Conservation (phyloP, 2,113 vertebrate genomes). For the Callorhinus ursinus region DNA sequence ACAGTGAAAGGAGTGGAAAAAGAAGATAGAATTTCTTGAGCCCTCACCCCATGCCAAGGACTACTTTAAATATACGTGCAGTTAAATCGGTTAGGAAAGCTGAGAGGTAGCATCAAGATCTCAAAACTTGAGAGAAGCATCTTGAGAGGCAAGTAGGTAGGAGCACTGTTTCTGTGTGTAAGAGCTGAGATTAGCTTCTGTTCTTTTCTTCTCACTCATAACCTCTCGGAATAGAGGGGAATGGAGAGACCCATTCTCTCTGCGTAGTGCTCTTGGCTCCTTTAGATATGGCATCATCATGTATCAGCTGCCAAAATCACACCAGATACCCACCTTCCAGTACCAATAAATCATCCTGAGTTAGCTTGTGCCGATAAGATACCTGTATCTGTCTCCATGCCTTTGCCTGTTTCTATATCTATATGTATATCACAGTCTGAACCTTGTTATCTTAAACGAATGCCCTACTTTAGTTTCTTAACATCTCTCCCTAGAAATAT, state of each 20-base stretch:
- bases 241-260: not conserved
- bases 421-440: not conserved
- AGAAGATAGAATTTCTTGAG: not conserved
- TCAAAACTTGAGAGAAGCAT: not conserved
- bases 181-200: not conserved
- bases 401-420: not conserved
- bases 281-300: not conserved
- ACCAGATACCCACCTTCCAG: not conserved
- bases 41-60: not conserved
- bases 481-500: not conserved
- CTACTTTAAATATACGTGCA: not conserved
- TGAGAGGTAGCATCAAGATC: not conserved
- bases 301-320: not conserved
- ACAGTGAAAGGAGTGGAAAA: not conserved
- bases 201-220: not conserved
- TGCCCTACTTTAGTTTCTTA: not conserved
- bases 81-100: not conserved
- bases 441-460: not conserved
- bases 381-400: not conserved
- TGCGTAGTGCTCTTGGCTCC: not conserved
- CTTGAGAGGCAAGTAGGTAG: not conserved
- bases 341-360: not conserved
- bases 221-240: not conserved
- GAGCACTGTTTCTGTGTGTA: not conserved
- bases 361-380: not conserved